phyloP scores from a whole-genome alignment of 2,888 invertebrate species.

The Selenia dentaria region DNA sequence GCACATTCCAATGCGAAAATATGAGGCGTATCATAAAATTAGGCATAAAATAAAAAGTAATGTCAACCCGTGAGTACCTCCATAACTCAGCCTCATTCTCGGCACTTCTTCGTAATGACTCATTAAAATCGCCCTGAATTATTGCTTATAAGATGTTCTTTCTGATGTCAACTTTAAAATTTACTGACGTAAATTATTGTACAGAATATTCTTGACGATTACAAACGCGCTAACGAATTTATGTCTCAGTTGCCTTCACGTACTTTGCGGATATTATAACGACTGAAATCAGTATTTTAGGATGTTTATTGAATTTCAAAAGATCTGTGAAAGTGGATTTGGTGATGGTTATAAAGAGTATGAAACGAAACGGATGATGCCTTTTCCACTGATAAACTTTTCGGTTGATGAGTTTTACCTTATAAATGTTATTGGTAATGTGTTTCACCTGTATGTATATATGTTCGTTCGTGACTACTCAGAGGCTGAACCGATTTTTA shows the following conservation, averaged over 20 bases:
- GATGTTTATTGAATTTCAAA: constrained; percentile 70
- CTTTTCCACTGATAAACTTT: constrained; percentile 16
- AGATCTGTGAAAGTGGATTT: constrained; percentile 64
- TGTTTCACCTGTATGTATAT: too few relatives aligned
- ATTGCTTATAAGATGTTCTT: constrained; percentile 79
- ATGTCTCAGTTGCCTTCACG: constrained; percentile 70
- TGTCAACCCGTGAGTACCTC: constrained; percentile 37
- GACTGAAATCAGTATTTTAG: constrained; percentile 72
- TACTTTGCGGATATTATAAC: constrained; percentile 68
- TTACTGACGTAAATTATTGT: constrained; percentile 76
- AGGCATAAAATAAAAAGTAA: constrained; percentile 35
- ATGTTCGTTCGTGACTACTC: too few relatives aligned
- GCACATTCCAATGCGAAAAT: constrained; percentile 28
- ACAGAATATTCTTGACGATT: constrained; percentile 75
- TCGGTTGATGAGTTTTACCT: too few relatives aligned
- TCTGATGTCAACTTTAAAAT: constrained; percentile 83
- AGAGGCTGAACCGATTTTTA: too few relatives aligned
- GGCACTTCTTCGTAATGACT: constrained; percentile 47
- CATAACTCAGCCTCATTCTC: constrained; percentile 37
- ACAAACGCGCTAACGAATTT: constrained; percentile 80
- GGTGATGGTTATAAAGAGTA: constrained; percentile 63
- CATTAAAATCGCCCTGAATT: constrained; percentile 70
- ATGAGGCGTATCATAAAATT: constrained; percentile 33
- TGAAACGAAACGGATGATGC: constrained; percentile 47
- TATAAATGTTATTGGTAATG: too few relatives aligned